Conservation (phyloP, 1,140 invertebrate species). For the Armadillidium nasatum region DNA sequence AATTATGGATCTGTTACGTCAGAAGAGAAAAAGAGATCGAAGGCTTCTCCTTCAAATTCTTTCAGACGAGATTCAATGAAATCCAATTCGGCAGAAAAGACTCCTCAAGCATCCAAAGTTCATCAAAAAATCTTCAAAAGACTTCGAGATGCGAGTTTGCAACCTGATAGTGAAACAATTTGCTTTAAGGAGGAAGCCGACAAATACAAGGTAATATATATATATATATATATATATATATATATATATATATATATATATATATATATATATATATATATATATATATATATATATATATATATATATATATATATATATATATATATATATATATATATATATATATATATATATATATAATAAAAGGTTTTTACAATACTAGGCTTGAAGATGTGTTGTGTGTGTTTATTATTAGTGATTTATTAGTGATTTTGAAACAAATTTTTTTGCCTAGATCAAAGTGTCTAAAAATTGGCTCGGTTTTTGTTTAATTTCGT, state of each 20-base stretch:
- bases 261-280: constrained; percentile 10
- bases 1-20: too few relatives aligned
- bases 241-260: constrained; percentile 28
- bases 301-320: constrained; percentile 18
- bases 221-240: constrained; percentile 25
- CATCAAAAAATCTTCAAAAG: constrained; percentile 40
- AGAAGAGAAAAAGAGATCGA: too few relatives aligned
- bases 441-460: too few relatives aligned
- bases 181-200: constrained; percentile 40
- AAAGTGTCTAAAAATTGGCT: too few relatives aligned
- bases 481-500: too few relatives aligned
- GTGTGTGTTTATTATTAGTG: too few relatives aligned
- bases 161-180: constrained; percentile 40
- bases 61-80: too few relatives aligned
- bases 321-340: constrained; percentile 28
- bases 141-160: constrained; percentile 35
- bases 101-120: constrained; percentile 18
- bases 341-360: constrained; percentile 23
- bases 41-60: too few relatives aligned
- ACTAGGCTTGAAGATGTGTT: too few relatives aligned
- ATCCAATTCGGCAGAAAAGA: neutral
- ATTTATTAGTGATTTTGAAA: too few relatives aligned
- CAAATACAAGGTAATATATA: constrained; percentile 37
- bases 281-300: neutral
- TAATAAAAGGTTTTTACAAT: too few relatives aligned